phyloP scores from a whole-genome alignment of 2,113 vertebrate genomes.

The Antechinus flavipes region DNA sequence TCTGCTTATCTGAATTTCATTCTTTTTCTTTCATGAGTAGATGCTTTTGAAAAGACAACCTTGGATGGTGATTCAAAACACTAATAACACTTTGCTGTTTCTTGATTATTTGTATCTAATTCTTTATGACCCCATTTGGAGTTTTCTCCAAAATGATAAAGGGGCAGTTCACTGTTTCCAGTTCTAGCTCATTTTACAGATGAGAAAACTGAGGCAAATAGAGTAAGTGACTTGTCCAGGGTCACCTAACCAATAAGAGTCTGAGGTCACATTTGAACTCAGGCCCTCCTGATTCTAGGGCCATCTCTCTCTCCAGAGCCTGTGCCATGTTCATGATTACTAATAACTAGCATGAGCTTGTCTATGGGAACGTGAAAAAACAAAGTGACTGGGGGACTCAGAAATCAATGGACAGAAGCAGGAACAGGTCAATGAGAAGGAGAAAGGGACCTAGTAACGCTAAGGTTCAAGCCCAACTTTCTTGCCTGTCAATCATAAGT shows the following conservation, averaged over 20 bases:
- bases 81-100: neutral
- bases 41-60: neutral
- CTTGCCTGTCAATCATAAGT: slow-evolving; percentile 76
- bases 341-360: slow-evolving; percentile 94
- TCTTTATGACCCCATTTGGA: neutral
- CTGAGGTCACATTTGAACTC: neutral
- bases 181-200: neutral
- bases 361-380: slow-evolving; percentile 92
- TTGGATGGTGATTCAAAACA: neutral
- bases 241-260: neutral
- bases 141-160: neutral
- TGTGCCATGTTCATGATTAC: neutral
- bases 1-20: neutral
- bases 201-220: neutral
- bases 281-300: no score
- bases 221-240: neutral
- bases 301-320: no score
- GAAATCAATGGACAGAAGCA: slow-evolving; percentile 97
- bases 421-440: slow-evolving; percentile 89
- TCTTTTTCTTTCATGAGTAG: neutral
- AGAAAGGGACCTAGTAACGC: slow-evolving; percentile 84
- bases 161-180: neutral
- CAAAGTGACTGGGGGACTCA: slow-evolving; percentile 89
- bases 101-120: neutral
- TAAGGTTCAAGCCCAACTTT: slow-evolving; percentile 74